These are phyloP conservation scores for Notodonta ziczac DNA, from an alignment of 2,888 invertebrate species.

Conservation along the genomic window DNA sequence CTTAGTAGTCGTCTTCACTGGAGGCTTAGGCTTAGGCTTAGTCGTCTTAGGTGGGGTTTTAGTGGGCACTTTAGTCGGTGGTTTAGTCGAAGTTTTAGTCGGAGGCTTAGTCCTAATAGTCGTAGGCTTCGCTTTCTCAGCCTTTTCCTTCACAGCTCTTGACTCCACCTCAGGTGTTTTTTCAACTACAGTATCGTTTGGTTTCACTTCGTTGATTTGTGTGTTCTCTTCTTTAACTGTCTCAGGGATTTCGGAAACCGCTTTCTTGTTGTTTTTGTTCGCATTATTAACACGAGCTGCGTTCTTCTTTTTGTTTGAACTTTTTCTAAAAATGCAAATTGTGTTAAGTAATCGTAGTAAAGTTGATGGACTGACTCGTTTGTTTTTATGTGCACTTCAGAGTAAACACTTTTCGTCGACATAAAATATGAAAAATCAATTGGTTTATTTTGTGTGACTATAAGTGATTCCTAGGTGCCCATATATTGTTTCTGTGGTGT, in stretches of 20 bases:
- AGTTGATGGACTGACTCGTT: background rate
- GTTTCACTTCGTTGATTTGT: slow-evolving; percentile 47
- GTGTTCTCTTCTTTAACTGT: slow-evolving; percentile 51
- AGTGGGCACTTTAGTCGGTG: slow-evolving; percentile 42
- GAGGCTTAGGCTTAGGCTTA: slow-evolving; percentile 51
- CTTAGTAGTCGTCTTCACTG: slow-evolving; percentile 55
- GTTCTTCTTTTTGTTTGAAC: slow-evolving; percentile 71
- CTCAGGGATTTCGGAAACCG: slow-evolving; percentile 49
- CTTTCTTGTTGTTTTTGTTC: slow-evolving; percentile 50
- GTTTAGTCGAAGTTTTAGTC: slow-evolving; percentile 46
- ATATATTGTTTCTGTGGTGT: too few relatives aligned
- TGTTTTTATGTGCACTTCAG: background rate
- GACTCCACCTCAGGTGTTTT: slow-evolving; percentile 47
- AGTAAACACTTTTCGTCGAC: background rate
- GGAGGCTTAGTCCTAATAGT: slow-evolving; percentile 42
- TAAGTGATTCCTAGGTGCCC: too few relatives aligned
- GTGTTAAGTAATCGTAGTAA: slow-evolving; percentile 16
- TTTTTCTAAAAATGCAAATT: slow-evolving; percentile 60
- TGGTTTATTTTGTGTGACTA: too few relatives aligned
- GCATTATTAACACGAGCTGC: slow-evolving; percentile 58
- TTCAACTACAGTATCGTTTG: slow-evolving; percentile 36
- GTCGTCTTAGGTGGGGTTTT: slow-evolving; percentile 45
- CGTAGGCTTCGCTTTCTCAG: slow-evolving; percentile 67
- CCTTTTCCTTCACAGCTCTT: slow-evolving; percentile 65
- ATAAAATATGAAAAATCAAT: too few relatives aligned